Base-by-base conservation (phyloP, 2,797 vertebrate species). In the Alca torda region DNA sequence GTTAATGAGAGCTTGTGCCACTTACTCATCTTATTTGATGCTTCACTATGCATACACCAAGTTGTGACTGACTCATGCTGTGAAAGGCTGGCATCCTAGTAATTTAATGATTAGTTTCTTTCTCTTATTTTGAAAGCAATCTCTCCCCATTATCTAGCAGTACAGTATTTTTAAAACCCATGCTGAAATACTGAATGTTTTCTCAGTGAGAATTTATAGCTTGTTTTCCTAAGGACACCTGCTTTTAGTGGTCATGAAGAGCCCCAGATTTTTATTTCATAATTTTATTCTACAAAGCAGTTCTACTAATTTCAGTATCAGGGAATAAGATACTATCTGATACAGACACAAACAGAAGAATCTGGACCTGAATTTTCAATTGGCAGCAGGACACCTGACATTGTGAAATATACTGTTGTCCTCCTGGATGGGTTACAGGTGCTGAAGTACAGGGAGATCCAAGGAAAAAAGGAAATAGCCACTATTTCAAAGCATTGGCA, bases 11-110 rank as follows among this genome's bases (percentile, higher is more conserved):
- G 60, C 61, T 70, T 60, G 33, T 72, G 76, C 41, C 59, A 51
- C 93, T 96, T 95, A 73, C 59, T 93, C 65, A 41, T 93, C 51
- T 79, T 93, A 86, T 77, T 81, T 88, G 63, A 90, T 83, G 45
- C 35, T 82, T 96, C 37, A 51, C 39, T 94, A 41, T 2, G 6
- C 43, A 60, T 18, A 82, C 41, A 53, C 31, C 46, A 75, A 7
- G 13, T 54, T 83, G 77, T 39, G 84, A 88, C 33, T 46, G 68
- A 35, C 45, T 91, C 25, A 65, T 91, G 96, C 65, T 68, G 43
- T 54, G 57, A 56, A 88, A 81, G 89, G 72, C 31, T 94, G 76
- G 48, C 28, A 57, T 77, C 46, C 63, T 50, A 68, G 6, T 86
- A 81, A 88, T 69, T 94, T 83, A 79, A 90, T 81, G 51, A 25